Evolutionary conservation across 2,888 invertebrate genomes (phyloP).

Genomic region (Tinea semifulvella): DNA sequence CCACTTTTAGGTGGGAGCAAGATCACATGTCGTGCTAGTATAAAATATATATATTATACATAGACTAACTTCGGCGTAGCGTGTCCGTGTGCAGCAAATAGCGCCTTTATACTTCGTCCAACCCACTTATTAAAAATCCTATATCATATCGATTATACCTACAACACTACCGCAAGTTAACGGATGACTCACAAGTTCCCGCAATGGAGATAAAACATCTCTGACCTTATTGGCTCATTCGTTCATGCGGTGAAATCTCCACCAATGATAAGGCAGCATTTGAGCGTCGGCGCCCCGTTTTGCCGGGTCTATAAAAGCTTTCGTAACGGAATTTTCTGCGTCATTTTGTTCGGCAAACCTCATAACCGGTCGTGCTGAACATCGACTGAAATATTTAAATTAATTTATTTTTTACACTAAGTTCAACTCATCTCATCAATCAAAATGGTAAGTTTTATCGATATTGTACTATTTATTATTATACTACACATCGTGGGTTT

Average conservation of each 20-base stretch:
- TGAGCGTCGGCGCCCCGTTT: conserved; percentile 61
- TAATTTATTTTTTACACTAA: conserved; percentile 56
- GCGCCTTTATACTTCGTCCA: too few relatives aligned
- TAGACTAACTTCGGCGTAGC: too few relatives aligned
- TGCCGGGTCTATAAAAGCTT: conserved; percentile 65
- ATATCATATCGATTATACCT: conserved; percentile 1
- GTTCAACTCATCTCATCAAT: conserved; percentile 52
- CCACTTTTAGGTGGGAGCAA: too few relatives aligned
- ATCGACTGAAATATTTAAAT: conserved; percentile 51
- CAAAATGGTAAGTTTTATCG: conserved; percentile 61
- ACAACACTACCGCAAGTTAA: conserved; percentile 9
- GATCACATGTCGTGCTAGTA: too few relatives aligned
- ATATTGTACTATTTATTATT: conserved; percentile 25
- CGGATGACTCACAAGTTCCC: conserved; percentile 46
- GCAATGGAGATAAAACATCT: conserved; percentile 59
- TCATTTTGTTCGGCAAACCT: conserved; percentile 74
- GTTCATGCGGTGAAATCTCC: conserved; percentile 45
- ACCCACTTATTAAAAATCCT: too few relatives aligned
- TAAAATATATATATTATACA: too few relatives aligned
- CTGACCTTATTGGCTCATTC: conserved; percentile 52
- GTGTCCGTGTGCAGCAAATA: too few relatives aligned
- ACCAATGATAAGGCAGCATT: conserved; percentile 53
- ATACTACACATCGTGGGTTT: conserved; percentile 16
- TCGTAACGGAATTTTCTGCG: conserved; percentile 44
- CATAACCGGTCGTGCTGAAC: conserved; percentile 73